Conservation (phyloP, 2,113 vertebrate genomes). For the Crypturellus undulatus region DNA sequence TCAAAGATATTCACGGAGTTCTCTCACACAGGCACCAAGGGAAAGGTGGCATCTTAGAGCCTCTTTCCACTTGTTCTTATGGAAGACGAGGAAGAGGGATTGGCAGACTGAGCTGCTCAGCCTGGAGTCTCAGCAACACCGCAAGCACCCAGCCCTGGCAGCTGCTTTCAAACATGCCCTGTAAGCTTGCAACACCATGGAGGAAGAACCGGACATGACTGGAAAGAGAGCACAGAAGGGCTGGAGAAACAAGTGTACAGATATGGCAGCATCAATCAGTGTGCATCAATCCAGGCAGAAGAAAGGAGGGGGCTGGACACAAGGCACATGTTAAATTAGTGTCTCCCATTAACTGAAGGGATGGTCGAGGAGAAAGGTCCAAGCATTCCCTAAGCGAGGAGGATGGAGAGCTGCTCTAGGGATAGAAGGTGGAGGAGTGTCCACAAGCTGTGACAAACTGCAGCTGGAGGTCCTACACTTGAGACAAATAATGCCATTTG, state of each 20-base stretch:
- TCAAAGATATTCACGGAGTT: not conserved
- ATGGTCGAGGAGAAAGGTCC: not conserved
- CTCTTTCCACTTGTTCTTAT: rapidly evolving
- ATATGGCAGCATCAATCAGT: not conserved
- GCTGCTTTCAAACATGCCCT: not conserved
- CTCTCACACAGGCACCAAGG: not conserved
- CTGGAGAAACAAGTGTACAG: not conserved
- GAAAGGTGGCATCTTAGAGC: not conserved
- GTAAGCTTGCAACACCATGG: not conserved
- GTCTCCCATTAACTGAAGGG: not conserved
- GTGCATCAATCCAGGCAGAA: not conserved
- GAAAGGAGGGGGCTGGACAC: not conserved
- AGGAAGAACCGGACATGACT: not conserved
- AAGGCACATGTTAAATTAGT: not conserved
- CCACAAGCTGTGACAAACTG: not conserved
- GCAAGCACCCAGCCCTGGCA: not conserved
- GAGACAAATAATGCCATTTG: not conserved
- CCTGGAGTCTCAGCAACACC: not conserved
- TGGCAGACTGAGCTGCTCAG: not conserved
- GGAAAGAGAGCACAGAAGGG: not conserved
- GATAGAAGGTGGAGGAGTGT: not conserved
- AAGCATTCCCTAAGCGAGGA: not conserved
- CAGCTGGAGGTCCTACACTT: not conserved
- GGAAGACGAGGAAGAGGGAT: not conserved
- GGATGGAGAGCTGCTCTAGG: not conserved